Percentiles rank a stretch among this genome's conserved stretches.
Conservation (phyloP, 1,140 invertebrate species). For the Leptinotarsa lineolata region DNA sequence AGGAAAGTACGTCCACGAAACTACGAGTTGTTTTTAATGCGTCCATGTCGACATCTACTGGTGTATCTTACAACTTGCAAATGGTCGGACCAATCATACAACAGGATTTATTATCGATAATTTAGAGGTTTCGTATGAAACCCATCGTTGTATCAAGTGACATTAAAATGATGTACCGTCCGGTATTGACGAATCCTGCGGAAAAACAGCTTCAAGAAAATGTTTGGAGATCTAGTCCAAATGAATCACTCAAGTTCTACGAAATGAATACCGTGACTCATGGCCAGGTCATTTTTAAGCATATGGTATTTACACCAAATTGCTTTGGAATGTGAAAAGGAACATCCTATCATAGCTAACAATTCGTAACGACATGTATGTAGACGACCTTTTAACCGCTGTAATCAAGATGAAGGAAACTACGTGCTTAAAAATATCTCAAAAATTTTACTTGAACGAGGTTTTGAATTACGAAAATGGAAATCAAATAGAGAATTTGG, state of each 20-base stretch:
- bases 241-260: conserved; percentile 24
- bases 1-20: conserved; percentile 15
- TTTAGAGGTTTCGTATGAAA: conserved; percentile 49
- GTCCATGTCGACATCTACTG: conserved; percentile 27
- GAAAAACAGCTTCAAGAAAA: conserved; percentile 29
- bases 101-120: no score
- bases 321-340: no score
- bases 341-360: no score
- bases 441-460: no score
- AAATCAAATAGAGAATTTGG: no score
- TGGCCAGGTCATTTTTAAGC: conserved; percentile 43
- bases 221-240: no score
- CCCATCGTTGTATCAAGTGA: conserved; percentile 44
- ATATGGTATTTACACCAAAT: conserved; percentile 35
- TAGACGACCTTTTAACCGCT: no score
- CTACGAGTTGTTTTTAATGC: no score
- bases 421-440: conserved; percentile 14
- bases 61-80: conserved; percentile 42
- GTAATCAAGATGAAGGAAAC: background rate
- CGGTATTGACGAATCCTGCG: conserved; percentile 45
- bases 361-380: no score
- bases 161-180: conserved; percentile 55
- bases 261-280: conserved; percentile 45
- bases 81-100: conserved; percentile 43
- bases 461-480: no score